Percentiles rank a stretch among this genome's conserved stretches.
These are phyloP conservation scores for Diarsia brunnea DNA, from an alignment of 2,888 invertebrate genomes.

Conservation along the genomic window DNA sequence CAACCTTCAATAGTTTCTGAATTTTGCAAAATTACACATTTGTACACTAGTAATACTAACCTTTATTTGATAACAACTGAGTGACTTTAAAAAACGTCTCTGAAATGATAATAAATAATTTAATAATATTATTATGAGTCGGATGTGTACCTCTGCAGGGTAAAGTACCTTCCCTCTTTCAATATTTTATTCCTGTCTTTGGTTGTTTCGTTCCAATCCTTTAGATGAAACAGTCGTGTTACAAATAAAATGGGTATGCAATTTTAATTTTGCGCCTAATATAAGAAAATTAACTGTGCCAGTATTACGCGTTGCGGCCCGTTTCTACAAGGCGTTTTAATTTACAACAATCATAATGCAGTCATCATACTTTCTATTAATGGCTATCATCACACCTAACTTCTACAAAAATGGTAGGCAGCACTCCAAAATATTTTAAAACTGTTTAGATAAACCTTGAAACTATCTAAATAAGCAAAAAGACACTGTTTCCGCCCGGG, in stretches of 20 bases:
- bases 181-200: too few relatives aligned
- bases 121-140: too few relatives aligned
- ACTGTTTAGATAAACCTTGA: neutral
- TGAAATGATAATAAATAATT: too few relatives aligned
- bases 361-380: neutral
- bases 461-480: constrained; percentile 8
- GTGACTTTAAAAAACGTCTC: neutral
- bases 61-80: neutral
- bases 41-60: neutral
- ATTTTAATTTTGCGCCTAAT: neutral
- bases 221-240: too few relatives aligned
- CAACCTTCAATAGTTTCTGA: neutral
- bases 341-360: too few relatives aligned
- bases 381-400: too few relatives aligned
- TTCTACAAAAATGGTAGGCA: neutral
- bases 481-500: constrained; percentile 92
- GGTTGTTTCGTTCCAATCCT: too few relatives aligned
- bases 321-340: neutral
- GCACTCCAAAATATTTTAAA: neutral
- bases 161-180: too few relatives aligned
- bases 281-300: neutral
- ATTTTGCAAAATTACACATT: neutral
- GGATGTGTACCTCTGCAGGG: too few relatives aligned
- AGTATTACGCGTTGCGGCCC: neutral
- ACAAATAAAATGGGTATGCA: too few relatives aligned